These are phyloP conservation scores for Xiphophorus maculatus DNA, from an alignment of 2,113 vertebrate species.

Conservation along the genomic window DNA sequence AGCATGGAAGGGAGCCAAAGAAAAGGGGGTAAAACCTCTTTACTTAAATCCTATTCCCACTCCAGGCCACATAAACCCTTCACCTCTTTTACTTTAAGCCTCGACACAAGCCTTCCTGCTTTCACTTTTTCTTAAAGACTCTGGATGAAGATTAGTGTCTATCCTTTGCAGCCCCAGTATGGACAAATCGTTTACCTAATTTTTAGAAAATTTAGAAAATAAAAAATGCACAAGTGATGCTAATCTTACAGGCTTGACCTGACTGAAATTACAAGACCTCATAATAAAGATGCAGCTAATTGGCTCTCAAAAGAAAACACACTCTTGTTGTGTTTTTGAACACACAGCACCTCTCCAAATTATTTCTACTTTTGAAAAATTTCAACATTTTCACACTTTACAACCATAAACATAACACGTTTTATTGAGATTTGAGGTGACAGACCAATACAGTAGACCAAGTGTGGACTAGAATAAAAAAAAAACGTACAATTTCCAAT, in stretches of 20 bases:
- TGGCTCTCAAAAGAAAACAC: too few species aligned
- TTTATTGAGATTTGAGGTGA: background rate
- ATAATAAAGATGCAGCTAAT: background rate
- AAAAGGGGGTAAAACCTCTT: constrained; percentile 76
- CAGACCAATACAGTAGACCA: background rate
- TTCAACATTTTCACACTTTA: background rate
- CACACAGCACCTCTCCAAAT: background rate
- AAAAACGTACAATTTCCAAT: background rate
- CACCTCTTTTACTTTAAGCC: constrained; percentile 58
- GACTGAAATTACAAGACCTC: background rate
- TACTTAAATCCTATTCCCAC: constrained; percentile 80
- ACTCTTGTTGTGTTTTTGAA: background rate
- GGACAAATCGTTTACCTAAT: background rate
- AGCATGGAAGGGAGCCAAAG: constrained; percentile 64
- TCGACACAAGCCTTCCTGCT: constrained; percentile 53
- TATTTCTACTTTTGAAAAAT: background rate
- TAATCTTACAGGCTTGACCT: background rate
- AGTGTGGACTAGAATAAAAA: too few species aligned
- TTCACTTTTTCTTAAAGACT: constrained; percentile 51
- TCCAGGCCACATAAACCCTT: constrained; percentile 56
- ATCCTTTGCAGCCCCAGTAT: constrained; percentile 26
- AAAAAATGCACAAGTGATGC: background rate
- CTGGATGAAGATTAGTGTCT: constrained; percentile 42
- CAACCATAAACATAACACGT: background rate
- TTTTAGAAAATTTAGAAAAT: background rate